phyloP scores from a whole-genome alignment of 2,888 invertebrate genomes.

The Leptinotarsa peninsularis region DNA sequence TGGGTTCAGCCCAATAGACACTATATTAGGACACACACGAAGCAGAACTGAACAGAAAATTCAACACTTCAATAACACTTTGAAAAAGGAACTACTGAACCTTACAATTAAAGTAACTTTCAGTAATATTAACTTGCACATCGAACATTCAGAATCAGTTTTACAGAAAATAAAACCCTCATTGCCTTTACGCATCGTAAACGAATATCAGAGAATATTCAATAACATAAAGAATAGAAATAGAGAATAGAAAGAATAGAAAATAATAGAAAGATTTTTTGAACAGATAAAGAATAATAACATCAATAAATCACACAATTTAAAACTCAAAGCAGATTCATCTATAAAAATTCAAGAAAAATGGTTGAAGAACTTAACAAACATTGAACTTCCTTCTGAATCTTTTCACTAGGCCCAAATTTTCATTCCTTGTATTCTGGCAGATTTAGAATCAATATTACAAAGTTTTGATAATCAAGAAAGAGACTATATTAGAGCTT shows the following conservation, averaged over 20 bases:
- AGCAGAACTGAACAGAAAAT: slow-evolving; percentile 5
- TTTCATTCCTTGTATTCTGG: too few relatives aligned
- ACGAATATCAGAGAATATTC: background rate
- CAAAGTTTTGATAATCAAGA: too few relatives aligned
- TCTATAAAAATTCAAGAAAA: background rate
- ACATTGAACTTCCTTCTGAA: background rate
- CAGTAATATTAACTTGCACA: background rate
- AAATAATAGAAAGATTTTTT: too few relatives aligned
- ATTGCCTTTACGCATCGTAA: background rate
- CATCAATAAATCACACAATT: background rate
- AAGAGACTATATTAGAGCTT: too few relatives aligned
- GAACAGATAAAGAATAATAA: background rate
- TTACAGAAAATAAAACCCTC: background rate
- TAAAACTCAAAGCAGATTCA: background rate
- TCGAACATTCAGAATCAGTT: background rate
- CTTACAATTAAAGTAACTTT: background rate
- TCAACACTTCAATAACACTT: background rate
- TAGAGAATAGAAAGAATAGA: too few relatives aligned
- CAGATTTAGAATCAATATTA: too few relatives aligned
- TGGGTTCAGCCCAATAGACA: background rate
- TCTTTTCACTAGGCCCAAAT: too few relatives aligned
- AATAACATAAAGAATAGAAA: background rate
- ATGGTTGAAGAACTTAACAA: background rate
- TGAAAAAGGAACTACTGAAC: slow-evolving; percentile 1
- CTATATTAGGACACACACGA: background rate